Evolutionary conservation across 2,888 invertebrate species (phyloP), one percentile per base, ranked within the genome.

Genomic region (Rhingia rostrata): DNA sequence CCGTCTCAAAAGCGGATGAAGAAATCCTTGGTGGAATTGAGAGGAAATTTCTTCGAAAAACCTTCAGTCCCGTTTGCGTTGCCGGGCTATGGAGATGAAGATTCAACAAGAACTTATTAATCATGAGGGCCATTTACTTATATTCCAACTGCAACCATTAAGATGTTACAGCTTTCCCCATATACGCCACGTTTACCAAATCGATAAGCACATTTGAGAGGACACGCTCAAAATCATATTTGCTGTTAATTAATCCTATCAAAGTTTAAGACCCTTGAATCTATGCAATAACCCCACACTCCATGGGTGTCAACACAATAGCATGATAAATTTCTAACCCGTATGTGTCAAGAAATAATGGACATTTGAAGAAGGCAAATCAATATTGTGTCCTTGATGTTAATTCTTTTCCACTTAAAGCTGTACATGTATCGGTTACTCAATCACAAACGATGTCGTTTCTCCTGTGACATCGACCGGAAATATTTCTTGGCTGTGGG

Each of bases 241-340:
- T 22, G 54, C 37, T 39, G 67, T 63, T 83, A 83, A 78, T 83
- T 83, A 83, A 78, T 67, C 82, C 73, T 63, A 83, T 83, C 63
- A 58, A 73, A 56, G 33, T 83, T 54, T 67, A 49, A 33, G 37
- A 72, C 43, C 56, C 72, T 43, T 70, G 60, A 77, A 82, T 77
- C 70, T 60, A 22, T 64, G 49, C 82, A 66, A 74, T 81, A 74
- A 67, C 53, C 14, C 41, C 5, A 14, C n/a, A 37, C 33, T 32
- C 12, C 12, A 22, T 22, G 22, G 22, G 1, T 22, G n/a, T 45
- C 32, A 6, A 2, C 72, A 6, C 7, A 37, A 1, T 41, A 10
- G 33, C 47, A 10, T 14, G 22, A 37, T 30, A 6, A 58, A 37
- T 10, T 51, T 30, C 35, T 58, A 58, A 45, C 63, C 49, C 49